phyloP scores from a whole-genome alignment of 2,797 vertebrate genomes.

The Eurystomus glaucurus region DNA sequence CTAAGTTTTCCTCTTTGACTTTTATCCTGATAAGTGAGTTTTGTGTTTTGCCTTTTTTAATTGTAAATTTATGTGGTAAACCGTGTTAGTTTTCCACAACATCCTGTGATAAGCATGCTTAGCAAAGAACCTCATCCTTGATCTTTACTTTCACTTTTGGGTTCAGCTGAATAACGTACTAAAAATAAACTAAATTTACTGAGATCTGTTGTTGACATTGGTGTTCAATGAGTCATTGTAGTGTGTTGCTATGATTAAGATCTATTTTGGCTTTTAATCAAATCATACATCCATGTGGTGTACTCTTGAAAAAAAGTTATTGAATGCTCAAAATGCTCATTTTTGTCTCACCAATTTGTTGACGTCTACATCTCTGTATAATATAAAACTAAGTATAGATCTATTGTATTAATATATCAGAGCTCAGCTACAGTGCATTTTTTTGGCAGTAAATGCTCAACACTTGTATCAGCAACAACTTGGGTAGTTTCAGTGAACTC shows the following conservation, averaged over 20 bases:
- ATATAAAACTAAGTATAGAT: not conserved
- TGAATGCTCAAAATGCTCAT: constrained; percentile 70
- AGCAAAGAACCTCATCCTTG: constrained; percentile 66
- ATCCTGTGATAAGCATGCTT: constrained; percentile 61
- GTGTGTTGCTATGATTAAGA: constrained; percentile 75
- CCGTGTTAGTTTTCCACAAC: not conserved
- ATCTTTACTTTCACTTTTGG: constrained; percentile 76
- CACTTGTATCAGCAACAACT: not conserved
- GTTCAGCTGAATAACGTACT: constrained; percentile 68
- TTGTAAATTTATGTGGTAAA: not conserved
- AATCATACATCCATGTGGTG: constrained; percentile 50
- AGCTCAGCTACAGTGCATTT: not conserved
- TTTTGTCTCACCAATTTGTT: constrained; percentile 61
- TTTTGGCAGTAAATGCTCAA: not conserved
- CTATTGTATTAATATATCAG: not conserved
- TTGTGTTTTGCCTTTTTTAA: not conserved
- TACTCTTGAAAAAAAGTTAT: constrained; percentile 71
- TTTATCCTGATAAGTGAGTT: not conserved
- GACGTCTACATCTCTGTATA: constrained; percentile 30
- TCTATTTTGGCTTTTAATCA: constrained; percentile 77
- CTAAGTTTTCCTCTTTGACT: not conserved
- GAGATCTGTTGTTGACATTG: constrained; percentile 76
- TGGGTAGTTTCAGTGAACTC: not conserved
- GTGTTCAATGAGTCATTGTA: constrained; percentile 74
- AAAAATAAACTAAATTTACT: constrained; percentile 77